A percentile compares a stretch with the other conserved stretches of the same genome.
Evolutionary conservation across 2,113 vertebrate species (phyloP).

Genomic region (Dipodomys stephensi): DNA sequence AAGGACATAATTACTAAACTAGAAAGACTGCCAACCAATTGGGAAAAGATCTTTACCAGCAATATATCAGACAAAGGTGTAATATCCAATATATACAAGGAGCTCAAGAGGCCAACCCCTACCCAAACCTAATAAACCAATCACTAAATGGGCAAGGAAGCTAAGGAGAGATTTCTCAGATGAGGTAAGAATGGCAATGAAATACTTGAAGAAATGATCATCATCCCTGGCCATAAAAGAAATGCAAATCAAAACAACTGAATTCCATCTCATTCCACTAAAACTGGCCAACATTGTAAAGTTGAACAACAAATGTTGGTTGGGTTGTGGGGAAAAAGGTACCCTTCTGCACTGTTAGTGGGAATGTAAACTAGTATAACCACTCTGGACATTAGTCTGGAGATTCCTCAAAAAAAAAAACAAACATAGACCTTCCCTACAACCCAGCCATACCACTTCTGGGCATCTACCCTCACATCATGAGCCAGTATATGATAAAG

Average conservation of each 20-base stretch:
- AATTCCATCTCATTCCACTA: neutral
- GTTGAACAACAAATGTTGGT: too few relatives aligned
- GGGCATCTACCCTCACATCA: too few relatives aligned
- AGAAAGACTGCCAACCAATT: too few relatives aligned
- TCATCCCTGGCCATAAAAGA: neutral
- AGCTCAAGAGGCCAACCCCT: neutral
- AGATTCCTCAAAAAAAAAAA: neutral
- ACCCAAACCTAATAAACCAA: neutral
- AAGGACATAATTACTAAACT: neutral
- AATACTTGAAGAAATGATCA: neutral
- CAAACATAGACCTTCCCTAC: too few relatives aligned
- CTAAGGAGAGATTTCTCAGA: neutral
- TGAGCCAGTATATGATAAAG: too few relatives aligned
- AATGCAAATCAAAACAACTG: neutral
- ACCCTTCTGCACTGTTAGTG: too few relatives aligned
- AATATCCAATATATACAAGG: neutral
- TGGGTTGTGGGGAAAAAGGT: too few relatives aligned
- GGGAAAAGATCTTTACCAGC: neutral
- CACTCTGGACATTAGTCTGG: too few relatives aligned
- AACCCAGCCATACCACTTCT: neutral
- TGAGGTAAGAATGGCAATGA: neutral
- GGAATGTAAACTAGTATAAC: too few relatives aligned
- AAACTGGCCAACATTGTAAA: neutral
- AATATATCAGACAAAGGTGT: neutral
- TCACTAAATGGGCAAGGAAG: neutral